Evolutionary conservation across 2,797 vertebrate genomes (phyloP).

Genomic region (Sciurus carolinensis): DNA sequence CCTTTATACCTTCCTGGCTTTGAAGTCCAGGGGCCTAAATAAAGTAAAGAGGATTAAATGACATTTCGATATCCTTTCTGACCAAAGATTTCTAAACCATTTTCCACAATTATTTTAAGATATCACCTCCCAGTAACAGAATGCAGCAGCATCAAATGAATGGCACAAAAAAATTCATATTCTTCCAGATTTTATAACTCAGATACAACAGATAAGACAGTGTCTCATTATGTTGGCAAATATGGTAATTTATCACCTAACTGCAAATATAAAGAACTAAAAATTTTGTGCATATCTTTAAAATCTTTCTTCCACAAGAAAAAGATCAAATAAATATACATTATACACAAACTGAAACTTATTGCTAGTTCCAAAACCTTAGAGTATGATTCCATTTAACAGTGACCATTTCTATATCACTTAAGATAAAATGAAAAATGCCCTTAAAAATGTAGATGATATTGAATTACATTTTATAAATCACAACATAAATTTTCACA

Average conservation of each 20-base stretch:
- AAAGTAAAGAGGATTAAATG: background rate
- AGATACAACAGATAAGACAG: background rate
- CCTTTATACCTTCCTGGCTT: background rate
- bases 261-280: conserved; percentile 34
- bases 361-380: background rate
- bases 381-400: background rate
- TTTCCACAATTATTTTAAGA: conserved; percentile 26
- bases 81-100: background rate
- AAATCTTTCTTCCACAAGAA: background rate
- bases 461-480: background rate
- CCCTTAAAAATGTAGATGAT: background rate
- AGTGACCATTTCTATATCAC: background rate
- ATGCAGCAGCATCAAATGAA: background rate
- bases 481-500: conserved; percentile 12
- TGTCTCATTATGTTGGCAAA: background rate
- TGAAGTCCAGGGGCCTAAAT: background rate
- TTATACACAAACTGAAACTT: background rate
- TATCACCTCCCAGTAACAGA: conserved; percentile 14
- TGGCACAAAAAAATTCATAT: background rate
- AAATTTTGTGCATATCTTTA: background rate
- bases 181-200: conserved; percentile 45
- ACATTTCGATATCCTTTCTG: background rate
- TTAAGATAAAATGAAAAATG: conserved; percentile 31
- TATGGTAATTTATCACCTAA: background rate
- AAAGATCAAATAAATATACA: background rate